Evolutionary conservation across 2,888 invertebrate genomes (phyloP).

Genomic region (Plutella xylostella): DNA sequence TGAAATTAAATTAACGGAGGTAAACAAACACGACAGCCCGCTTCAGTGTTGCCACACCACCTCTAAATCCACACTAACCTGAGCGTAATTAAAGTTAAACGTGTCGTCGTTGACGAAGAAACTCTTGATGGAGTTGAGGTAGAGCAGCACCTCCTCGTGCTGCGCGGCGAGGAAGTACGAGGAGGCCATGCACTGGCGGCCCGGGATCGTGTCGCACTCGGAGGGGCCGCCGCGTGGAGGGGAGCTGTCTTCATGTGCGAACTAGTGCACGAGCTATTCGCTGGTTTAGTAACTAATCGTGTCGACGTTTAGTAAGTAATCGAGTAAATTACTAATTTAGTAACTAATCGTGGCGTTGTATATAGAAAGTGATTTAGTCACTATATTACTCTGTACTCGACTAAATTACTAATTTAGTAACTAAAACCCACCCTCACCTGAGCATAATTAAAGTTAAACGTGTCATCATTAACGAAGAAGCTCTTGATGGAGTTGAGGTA

Average conservation of each 20-base stretch:
- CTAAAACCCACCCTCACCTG: constrained; percentile 54
- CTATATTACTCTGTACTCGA: no score
- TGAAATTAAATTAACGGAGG: no score
- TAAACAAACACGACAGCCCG: no score
- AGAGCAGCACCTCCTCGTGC: constrained; percentile 96
- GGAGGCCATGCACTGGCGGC: constrained; percentile 98
- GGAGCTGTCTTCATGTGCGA: constrained; percentile 95
- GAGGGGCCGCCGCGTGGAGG: constrained; percentile 95
- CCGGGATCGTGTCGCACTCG: constrained; percentile 97
- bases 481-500: constrained; percentile 98
- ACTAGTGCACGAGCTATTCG: no score
- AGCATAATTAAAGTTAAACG: constrained; percentile 89
- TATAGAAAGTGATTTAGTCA: no score
- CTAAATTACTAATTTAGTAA: no score
- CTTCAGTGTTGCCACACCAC: no score
- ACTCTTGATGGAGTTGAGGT: constrained; percentile 96
- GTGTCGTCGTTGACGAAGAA: constrained; percentile 92
- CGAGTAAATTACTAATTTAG: no score
- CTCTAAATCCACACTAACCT: no score
- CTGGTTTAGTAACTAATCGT: no score
- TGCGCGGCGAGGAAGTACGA: constrained; percentile 94
- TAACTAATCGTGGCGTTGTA: no score
- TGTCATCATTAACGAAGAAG: constrained; percentile 91
- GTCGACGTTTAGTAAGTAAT: no score
- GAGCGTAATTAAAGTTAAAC: constrained; percentile 90